A percentile compares a stretch with the other conserved stretches of the same genome.
Conservation (phyloP, 1,140 invertebrate species). For the Homalodisca vitripennis region DNA sequence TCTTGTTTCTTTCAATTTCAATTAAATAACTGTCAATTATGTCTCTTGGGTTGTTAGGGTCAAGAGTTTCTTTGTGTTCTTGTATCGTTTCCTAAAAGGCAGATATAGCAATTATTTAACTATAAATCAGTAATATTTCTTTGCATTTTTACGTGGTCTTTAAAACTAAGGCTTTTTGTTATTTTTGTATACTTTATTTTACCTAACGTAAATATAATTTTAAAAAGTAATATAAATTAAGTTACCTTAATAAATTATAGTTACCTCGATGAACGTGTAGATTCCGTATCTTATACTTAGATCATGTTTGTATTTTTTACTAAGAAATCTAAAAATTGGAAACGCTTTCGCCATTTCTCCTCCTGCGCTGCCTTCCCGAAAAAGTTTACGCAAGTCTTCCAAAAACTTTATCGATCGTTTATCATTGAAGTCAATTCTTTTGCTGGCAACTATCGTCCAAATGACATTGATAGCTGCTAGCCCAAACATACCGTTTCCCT, state of each 20-base stretch:
- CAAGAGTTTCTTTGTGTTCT: conserved; percentile 46
- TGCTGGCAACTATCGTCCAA: conserved; percentile 50
- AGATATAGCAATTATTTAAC: no score
- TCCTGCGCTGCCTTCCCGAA: neutral
- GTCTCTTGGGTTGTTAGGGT: conserved; percentile 46
- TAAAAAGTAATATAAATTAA: no score
- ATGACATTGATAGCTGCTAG: conserved; percentile 50
- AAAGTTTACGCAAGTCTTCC: conserved; percentile 19
- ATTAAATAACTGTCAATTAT: conserved; percentile 54
- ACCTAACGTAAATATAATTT: no score
- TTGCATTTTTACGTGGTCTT: no score
- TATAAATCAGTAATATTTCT: no score
- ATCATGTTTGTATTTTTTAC: neutral
- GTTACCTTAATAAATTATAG: no score
- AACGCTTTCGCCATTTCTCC: neutral
- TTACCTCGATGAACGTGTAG: conserved; percentile 52
- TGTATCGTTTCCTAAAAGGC: conserved; percentile 48
- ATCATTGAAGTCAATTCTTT: conserved; percentile 41
- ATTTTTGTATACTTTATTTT: no score
- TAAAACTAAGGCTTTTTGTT: no score
- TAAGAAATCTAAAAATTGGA: neutral
- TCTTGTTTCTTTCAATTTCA: conserved; percentile 46
- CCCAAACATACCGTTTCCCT: conserved; percentile 46
- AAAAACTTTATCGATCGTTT: conserved; percentile 29
- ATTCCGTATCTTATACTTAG: conserved; percentile 46